Conservation (phyloP, 2,888 invertebrate species). For the Vesta saturnalis region DNA sequence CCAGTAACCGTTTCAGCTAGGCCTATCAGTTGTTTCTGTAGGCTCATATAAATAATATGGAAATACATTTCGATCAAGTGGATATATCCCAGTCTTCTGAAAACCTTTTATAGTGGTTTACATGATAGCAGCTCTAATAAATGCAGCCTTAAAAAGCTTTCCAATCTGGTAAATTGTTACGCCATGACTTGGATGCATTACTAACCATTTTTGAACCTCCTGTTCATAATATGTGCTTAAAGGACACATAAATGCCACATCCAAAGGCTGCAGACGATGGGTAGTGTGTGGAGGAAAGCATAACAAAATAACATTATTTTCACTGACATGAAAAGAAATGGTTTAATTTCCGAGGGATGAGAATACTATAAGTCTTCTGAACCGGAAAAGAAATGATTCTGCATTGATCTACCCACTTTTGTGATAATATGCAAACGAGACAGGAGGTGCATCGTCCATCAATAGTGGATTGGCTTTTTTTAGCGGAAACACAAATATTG, state of each 20-base stretch:
- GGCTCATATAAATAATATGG: neutral
- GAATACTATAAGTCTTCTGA: neutral
- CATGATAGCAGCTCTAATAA: neutral
- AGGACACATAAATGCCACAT: too few relatives aligned
- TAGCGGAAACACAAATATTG: neutral
- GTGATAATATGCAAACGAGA: neutral
- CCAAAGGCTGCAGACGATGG: too few relatives aligned
- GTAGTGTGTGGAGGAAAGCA: constrained; percentile 45
- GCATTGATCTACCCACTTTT: neutral
- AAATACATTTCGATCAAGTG: neutral
- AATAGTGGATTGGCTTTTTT: neutral
- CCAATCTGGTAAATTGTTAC: neutral
- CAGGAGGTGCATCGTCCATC: neutral
- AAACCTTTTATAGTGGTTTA: neutral
- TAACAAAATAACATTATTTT: constrained; percentile 29
- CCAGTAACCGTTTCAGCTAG: neutral
- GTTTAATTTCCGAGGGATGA: neutral
- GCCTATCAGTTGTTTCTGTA: neutral
- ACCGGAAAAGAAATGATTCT: neutral
- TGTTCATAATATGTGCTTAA: neutral
- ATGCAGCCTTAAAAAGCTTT: neutral
- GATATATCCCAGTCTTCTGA: neutral
- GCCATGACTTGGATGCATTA: neutral
- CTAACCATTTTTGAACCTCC: neutral
- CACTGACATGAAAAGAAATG: neutral